Evolutionary conservation across 2,888 invertebrate species (phyloP), one percentile per base, ranked within the genome.

Genomic region (Idaea biselata): DNA sequence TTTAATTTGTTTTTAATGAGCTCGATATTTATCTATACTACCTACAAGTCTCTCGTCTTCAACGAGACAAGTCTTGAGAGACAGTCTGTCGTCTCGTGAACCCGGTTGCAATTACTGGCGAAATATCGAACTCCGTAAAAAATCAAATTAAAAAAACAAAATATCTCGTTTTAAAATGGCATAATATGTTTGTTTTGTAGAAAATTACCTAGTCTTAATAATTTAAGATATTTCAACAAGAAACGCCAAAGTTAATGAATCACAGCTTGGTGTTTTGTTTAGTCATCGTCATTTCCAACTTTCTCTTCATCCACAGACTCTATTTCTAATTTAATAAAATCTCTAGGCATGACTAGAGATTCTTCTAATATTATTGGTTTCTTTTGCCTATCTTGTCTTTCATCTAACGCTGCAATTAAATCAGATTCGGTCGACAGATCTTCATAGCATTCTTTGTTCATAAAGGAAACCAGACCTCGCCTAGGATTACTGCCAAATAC

Each of bases 401-500:
- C 18, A 31, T 75, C 75, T 57, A 86, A 71, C 33, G 70, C 70
- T 16, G 62, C 59, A 68, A 74, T 72, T 2, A 85, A 69, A 68
- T 85, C 84, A 16, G 72, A 68, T 66, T 82, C 84, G 3, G 80
- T 80, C 25, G 71, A 31, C 17, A 86, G 62, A 59, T 76, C 75
- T n/a, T 82, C 79, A 18, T 80, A 76, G 7, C 76, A 69, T 55
- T n/a, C 31, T 58, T 55, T 55, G 33, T 33, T 6, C 55, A 60
- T 32, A 18, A 79, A 56, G 16, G 65, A 18, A 16, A 18, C 16
- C 33, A 76, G 18, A 60, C 86, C 86, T 65, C 72, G 76, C 18
- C 70, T 77, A 5, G 84, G 84, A 62, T 81, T 81, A 5, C 62
- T 66, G 11, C 82, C 79, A 60, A 86, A 82, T 14, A 82, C 73